Conservation (phyloP, 2,113 vertebrate species). For the Isichthys henryi region DNA sequence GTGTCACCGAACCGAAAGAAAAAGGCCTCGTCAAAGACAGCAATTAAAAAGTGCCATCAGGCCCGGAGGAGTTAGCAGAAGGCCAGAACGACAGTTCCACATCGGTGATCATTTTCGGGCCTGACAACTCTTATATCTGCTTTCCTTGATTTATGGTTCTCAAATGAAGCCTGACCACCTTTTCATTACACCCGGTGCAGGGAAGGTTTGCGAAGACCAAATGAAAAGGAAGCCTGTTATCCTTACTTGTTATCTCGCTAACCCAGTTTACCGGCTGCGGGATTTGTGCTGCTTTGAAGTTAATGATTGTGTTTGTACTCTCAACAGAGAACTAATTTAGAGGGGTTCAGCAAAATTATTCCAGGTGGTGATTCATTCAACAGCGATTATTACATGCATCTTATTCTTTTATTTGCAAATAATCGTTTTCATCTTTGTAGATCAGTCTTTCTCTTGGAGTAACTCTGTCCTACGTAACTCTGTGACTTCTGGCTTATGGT, state of each 20-base stretch:
- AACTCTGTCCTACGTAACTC: not conserved
- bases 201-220: not conserved
- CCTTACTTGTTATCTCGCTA: not conserved
- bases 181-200: not conserved
- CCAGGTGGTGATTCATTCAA: not conserved
- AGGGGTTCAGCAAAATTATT: not conserved
- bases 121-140: not conserved
- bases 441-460: not conserved
- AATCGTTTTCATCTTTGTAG: not conserved
- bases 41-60: not conserved
- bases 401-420: not conserved
- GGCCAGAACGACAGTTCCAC: not conserved
- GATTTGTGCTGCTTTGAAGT: not conserved
- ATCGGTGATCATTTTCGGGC: not conserved
- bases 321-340: not conserved
- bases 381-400: not conserved
- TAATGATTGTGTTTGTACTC: not conserved
- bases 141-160: not conserved
- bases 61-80: not conserved
- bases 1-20: not conserved
- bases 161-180: slow-evolving; percentile 3
- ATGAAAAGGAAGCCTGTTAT: not conserved
- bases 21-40: not conserved
- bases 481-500: not conserved
- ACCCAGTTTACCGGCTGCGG: not conserved